phyloP scores from a whole-genome alignment of 1,140 invertebrate genomes.

The Drosophila bocqueti region DNA sequence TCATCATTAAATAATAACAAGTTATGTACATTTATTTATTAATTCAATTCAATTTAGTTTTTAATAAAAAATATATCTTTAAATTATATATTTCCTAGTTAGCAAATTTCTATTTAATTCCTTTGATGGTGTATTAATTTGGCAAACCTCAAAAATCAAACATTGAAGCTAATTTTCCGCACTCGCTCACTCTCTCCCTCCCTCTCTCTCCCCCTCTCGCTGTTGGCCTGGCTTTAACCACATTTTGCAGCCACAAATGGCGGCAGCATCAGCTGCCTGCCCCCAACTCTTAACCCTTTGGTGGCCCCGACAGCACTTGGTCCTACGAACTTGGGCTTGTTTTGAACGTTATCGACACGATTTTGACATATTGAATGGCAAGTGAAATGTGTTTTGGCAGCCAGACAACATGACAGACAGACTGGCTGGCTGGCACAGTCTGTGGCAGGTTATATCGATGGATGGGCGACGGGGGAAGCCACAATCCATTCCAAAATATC shows the following conservation, averaged over 20 bases:
- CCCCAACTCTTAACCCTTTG: background rate
- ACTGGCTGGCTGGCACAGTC: slow-evolving; percentile 28
- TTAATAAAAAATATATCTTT: background rate
- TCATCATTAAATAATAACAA: too few species aligned
- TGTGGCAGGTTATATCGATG: slow-evolving; percentile 11
- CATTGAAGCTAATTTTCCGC: slow-evolving; percentile 12
- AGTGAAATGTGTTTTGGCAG: slow-evolving; percentile 54
- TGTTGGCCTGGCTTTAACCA: slow-evolving; percentile 29
- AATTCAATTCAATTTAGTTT: too few species aligned
- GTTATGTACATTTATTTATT: too few species aligned
- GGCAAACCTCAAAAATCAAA: background rate
- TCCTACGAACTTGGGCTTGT: slow-evolving; percentile 39
- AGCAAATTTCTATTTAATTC: background rate
- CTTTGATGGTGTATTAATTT: slow-evolving; percentile 5
- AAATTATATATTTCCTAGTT: background rate
- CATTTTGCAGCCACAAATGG: slow-evolving; percentile 51
- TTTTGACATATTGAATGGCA: slow-evolving; percentile 84
- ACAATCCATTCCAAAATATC: background rate
- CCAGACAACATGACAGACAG: slow-evolving; percentile 63
- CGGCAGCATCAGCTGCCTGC: slow-evolving; percentile 18
- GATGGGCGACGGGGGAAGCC: background rate
- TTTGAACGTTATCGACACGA: slow-evolving; percentile 82
- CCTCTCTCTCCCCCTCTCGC: too few species aligned
- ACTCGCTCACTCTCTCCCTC: background rate
- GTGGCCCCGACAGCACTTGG: background rate